Percentiles rank a stretch among this genome's conserved stretches.
Evolutionary conservation across 2,888 invertebrate species (phyloP).

Genomic region (Aphidoletes aphidimyza): DNA sequence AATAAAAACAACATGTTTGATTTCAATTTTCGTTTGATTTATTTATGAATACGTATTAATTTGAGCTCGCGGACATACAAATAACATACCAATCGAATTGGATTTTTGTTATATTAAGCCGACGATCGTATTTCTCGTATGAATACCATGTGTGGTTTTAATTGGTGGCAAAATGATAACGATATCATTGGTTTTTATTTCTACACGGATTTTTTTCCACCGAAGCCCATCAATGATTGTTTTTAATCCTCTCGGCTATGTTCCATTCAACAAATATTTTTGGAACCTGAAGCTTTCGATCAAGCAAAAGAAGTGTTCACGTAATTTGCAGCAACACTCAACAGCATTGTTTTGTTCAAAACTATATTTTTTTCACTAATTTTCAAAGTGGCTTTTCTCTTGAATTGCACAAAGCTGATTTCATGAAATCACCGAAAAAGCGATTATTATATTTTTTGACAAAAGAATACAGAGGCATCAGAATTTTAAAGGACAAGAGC

Average conservation of each 20-base stretch:
- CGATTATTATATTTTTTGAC: neutral
- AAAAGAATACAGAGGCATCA: no score
- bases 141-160: slow-evolving; percentile 32
- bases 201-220: neutral
- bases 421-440: neutral
- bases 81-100: neutral
- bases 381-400: neutral
- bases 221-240: slow-evolving; percentile 10
- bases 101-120: neutral
- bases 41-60: slow-evolving; percentile 45
- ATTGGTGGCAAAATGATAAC: slow-evolving; percentile 36
- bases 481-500: no score
- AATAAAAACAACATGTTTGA: neutral
- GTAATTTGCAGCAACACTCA: neutral
- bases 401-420: neutral
- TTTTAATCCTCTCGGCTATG: slow-evolving; percentile 20
- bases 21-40: slow-evolving; percentile 20
- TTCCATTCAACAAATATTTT: slow-evolving; percentile 2
- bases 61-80: neutral
- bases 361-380: neutral
- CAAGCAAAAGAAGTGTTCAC: neutral
- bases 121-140: neutral
- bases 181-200: neutral
- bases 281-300: neutral
- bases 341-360: neutral